A percentile compares a stretch with the other conserved stretches of the same genome.
phyloP scores from a whole-genome alignment of 2,797 vertebrate genomes.

The Chanos chanos region DNA sequence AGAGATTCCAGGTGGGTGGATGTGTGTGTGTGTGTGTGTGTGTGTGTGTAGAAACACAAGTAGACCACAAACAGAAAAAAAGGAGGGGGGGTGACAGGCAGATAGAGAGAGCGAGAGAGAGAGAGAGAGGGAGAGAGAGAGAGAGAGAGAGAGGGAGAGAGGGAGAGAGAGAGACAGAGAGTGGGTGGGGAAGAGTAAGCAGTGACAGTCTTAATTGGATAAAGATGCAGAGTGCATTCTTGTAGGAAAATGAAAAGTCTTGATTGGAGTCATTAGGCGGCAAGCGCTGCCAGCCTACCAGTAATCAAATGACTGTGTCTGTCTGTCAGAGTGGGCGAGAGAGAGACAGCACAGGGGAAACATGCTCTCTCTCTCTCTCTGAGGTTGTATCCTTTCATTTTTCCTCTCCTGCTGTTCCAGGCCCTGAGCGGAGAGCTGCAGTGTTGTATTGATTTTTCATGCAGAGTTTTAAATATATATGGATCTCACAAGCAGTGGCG shows the following conservation, averaged over 20 bases:
- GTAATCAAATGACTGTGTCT: conserved; percentile 21
- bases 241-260: conserved; percentile 44
- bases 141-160: conserved; percentile 6
- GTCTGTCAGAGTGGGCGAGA: not conserved
- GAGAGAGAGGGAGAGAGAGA: not conserved
- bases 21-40: too few relatives aligned
- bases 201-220: conserved; percentile 38
- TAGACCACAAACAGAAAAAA: not conserved
- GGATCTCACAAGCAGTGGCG: too few relatives aligned
- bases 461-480: too few relatives aligned
- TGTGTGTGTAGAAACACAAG: too few relatives aligned
- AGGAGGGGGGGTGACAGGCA: not conserved
- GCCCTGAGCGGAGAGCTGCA: not conserved
- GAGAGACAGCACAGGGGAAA: not conserved
- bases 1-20: too few relatives aligned
- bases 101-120: not conserved
- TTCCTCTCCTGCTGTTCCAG: not conserved
- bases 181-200: not conserved
- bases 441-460: not conserved
- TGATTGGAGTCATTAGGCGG: conserved; percentile 36
- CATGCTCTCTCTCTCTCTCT: not conserved
- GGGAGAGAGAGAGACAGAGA: not conserved
- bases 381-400: not conserved
- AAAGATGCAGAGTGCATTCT: conserved; percentile 20
- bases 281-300: conserved; percentile 25